Evolutionary conservation across 2,113 vertebrate species (phyloP).

Genomic region (Ameiurus melas): DNA sequence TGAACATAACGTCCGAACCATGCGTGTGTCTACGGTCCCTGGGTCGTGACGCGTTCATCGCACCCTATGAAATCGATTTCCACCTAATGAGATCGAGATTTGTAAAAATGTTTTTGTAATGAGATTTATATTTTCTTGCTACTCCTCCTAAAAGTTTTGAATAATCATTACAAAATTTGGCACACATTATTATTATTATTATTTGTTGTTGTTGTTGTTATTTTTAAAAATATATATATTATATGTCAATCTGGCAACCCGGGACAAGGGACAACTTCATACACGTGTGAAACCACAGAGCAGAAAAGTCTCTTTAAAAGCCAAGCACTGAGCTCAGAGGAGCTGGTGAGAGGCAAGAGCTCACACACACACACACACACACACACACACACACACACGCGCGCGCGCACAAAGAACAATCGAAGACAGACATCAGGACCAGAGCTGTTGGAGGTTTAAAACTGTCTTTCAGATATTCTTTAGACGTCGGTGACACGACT

Average conservation of each 20-base stretch:
- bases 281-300: neutral
- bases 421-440: neutral
- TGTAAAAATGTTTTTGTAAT: too few species aligned
- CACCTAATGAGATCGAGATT: too few species aligned
- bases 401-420: neutral
- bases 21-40: too few species aligned
- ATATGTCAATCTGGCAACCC: slow-evolving; percentile 21
- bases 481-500: neutral
- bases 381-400: slow-evolving; percentile 2
- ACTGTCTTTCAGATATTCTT: neutral
- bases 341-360: neutral
- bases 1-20: too few species aligned
- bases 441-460: neutral
- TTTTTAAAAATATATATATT: neutral
- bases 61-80: too few species aligned
- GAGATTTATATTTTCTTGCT: too few species aligned
- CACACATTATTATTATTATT: too few species aligned
- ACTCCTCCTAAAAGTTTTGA: too few species aligned
- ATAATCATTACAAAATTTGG: too few species aligned
- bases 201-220: too few species aligned
- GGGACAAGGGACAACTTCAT: neutral
- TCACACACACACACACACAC: neutral
- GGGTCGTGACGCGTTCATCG: too few species aligned
- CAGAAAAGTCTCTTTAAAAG: slow-evolving; percentile 6
- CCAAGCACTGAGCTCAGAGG: neutral